Conservation (phyloP, 2,113 vertebrate genomes). For the Toxotes jaculatrix region DNA sequence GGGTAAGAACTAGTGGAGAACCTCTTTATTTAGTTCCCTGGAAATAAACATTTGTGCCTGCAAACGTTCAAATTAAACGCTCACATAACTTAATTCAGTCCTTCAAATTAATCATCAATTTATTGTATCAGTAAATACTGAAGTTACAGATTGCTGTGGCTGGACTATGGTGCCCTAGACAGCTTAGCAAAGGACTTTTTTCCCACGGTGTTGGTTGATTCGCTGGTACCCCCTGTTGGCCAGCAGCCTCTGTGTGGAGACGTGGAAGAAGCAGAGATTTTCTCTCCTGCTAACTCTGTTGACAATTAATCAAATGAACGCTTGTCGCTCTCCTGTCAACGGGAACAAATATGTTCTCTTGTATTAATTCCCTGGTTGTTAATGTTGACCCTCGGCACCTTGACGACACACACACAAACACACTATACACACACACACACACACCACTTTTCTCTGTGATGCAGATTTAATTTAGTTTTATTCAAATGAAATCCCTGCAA, state of each 20-base stretch:
- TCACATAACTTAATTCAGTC: too few species aligned
- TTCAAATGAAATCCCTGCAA: conserved; percentile 71
- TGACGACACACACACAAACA: conserved; percentile 18
- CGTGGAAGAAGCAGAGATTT: background rate
- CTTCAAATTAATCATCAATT: too few species aligned
- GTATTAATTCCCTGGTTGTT: conserved; percentile 74
- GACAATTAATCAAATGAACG: conserved; percentile 21
- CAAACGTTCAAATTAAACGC: too few species aligned
- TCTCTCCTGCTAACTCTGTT: conserved; percentile 11
- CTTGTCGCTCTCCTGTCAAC: conserved; percentile 26
- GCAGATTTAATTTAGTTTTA: conserved; percentile 74
- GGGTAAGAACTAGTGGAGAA: too few species aligned
- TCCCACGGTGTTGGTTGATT: background rate
- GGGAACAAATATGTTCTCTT: conserved; percentile 68
- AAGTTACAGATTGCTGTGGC: too few species aligned
- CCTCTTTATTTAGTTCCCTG: too few species aligned
- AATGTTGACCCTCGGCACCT: conserved; percentile 65
- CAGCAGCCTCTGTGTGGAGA: background rate
- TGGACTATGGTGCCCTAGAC: too few species aligned
- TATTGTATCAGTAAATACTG: too few species aligned
- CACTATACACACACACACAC: background rate
- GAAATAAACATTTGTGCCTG: too few species aligned
- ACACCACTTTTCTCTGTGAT: conserved; percentile 13
- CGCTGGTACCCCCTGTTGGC: background rate
- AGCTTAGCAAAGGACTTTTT: background rate